Evolutionary conservation across 2,888 invertebrate species (phyloP), one percentile per base, ranked within the genome.

Genomic region (Carpatolechia fugitivella): DNA sequence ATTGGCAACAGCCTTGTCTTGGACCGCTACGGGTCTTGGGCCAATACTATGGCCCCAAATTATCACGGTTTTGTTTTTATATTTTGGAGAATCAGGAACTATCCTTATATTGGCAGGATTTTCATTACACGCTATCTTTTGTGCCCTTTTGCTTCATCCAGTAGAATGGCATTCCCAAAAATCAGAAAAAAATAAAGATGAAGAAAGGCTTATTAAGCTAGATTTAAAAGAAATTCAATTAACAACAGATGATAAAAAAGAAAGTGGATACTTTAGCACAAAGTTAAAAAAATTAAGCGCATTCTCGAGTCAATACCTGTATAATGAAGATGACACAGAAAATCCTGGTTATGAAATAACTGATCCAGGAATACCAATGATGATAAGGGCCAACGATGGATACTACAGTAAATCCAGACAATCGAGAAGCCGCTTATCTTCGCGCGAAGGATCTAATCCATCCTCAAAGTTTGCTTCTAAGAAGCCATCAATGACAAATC

Each of bases 1-100:
- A 70, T 83, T 94, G 38, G 95, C 95, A 0, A 94, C 94, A 0
- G 94, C 95, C 0, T 82, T 94, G 52, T 93, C 93, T 61, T 94
- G 94, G 91, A 93, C 94, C 0, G 92, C 93, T 0, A 94, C 94
- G 1, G 95, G 94, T 0, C 72, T 95, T 24, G 95, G 95, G 0
- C 94, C 95, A 0, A 94, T 95, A 40, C 68, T 94, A 51, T 93
- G 94, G 91, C 95, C 95, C 1, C 92, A 94, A 65, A 84, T 95
- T 18, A 93, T 95, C 52, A 94, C 93, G 13, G 80, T 82, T 7
- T 75, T 95, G 13, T 89, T 94, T 72, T 78, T 89, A 0, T 56
- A 76, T 30, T 94, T 93, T 57, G 94, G 93, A 0, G 93, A 93
- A 62, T 90, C 91, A 55, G 94, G 95, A 18, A 92, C 95, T 0